These are phyloP conservation scores for Orthosia incerta DNA, from an alignment of 2,888 invertebrate genomes.

Conservation along the genomic window DNA sequence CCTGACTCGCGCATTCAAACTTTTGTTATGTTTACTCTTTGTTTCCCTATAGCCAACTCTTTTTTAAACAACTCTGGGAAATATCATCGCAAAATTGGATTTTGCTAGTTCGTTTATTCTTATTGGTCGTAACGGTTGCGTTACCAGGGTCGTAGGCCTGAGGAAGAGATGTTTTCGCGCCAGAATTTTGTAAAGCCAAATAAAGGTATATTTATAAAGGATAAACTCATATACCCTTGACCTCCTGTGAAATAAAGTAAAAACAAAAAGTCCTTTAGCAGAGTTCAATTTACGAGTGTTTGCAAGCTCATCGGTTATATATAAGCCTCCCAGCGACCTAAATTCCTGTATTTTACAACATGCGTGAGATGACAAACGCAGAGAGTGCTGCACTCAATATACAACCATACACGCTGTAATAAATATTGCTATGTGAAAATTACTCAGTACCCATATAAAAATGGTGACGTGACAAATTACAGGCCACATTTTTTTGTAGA, in stretches of 20 bases:
- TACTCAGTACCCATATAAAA: neutral
- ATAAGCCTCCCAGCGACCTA: constrained; percentile 33
- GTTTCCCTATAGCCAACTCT: constrained; percentile 52
- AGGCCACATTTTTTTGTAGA: neutral
- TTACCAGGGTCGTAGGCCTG: constrained; percentile 24
- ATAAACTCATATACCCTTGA: neutral
- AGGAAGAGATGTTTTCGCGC: constrained; percentile 10
- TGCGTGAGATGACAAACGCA: constrained; percentile 32
- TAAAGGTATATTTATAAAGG: neutral
- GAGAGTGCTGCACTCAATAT: constrained; percentile 45
- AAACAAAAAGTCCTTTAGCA: neutral
- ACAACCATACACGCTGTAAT: constrained; percentile 21
- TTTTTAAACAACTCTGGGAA: constrained; percentile 54
- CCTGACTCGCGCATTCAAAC: constrained; percentile 65
- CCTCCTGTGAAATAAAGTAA: neutral
- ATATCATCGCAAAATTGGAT: constrained; percentile 46
- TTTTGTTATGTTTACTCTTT: constrained; percentile 65
- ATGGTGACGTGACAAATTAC: neutral
- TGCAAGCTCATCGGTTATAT: constrained; percentile 27
- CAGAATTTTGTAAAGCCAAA: neutral
- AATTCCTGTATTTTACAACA: constrained; percentile 30
- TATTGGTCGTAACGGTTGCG: constrained; percentile 17
- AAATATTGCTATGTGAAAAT: constrained; percentile 2
- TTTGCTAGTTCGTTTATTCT: constrained; percentile 22
- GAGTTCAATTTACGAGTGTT: constrained; percentile 17